Evolutionary conservation across 1,140 invertebrate genomes (phyloP).

Genomic region (Scylla paramamosain): DNA sequence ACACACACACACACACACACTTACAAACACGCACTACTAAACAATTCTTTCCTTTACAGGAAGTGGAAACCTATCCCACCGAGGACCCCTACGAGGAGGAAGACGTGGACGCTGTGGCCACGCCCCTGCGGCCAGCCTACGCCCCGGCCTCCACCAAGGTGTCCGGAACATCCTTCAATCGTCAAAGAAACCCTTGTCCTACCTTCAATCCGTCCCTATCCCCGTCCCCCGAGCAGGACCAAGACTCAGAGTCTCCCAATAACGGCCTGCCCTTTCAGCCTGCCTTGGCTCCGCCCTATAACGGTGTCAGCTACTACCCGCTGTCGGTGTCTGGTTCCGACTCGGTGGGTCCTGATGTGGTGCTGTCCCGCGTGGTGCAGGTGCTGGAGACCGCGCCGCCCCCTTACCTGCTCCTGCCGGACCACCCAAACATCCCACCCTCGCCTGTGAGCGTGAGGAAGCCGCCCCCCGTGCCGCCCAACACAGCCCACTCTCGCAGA

Average conservation of each 20-base stretch:
- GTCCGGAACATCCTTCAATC: background rate
- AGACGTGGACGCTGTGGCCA: constrained; percentile 57
- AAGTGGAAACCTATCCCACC: constrained; percentile 42
- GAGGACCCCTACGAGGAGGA: background rate
- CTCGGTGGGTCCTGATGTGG: background rate
- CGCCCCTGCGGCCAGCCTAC: constrained; percentile 61
- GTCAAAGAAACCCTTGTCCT: background rate
- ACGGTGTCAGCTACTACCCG: constrained; percentile 41
- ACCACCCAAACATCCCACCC: constrained; percentile 52
- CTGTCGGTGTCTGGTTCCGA: constrained; percentile 32
- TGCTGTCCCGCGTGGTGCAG: constrained; percentile 44
- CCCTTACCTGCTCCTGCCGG: constrained; percentile 53
- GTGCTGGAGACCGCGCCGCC: constrained; percentile 61
- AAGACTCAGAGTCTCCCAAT: background rate
- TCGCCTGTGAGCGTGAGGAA: background rate
- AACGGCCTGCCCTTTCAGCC: constrained; percentile 55
- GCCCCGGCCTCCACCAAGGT: constrained; percentile 32
- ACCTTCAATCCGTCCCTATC: constrained; percentile 2
- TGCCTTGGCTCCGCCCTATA: background rate
- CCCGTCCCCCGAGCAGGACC: background rate
- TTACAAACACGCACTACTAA: background rate
- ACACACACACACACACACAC: constrained; percentile 32
- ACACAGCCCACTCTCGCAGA: constrained; percentile 58
- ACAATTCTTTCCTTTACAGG: background rate
- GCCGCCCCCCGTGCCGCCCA: constrained; percentile 52